Conservation (phyloP, 2,888 invertebrate genomes). For the Cryptocheilus praepositus region DNA sequence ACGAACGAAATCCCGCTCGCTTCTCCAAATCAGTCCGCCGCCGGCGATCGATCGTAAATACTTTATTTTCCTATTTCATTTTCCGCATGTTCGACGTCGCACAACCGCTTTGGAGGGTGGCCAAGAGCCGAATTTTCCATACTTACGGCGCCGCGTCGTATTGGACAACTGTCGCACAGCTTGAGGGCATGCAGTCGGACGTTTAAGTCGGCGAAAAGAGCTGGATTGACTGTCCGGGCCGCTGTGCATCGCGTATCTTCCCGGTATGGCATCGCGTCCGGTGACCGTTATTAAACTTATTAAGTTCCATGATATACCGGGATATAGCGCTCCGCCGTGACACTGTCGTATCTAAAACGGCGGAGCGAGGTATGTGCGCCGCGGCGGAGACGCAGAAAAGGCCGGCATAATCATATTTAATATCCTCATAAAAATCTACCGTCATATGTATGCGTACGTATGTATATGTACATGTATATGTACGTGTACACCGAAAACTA, state of each 20-base stretch:
- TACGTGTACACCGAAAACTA: neutral
- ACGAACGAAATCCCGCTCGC: conserved; percentile 1
- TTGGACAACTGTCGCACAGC: conserved; percentile 1
- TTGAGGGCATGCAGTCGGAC: neutral
- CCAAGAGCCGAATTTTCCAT: neutral
- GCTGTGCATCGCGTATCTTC: no score
- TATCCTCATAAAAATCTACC: conserved; percentile 62
- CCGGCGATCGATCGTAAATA: neutral
- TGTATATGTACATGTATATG: neutral
- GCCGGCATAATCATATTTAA: conserved; percentile 63
- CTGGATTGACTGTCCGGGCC: neutral
- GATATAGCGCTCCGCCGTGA: neutral
- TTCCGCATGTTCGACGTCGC: neutral
- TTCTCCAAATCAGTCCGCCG: neutral
- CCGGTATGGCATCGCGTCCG: neutral
- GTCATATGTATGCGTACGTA: conserved; percentile 36
- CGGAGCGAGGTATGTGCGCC: conserved; percentile 3
- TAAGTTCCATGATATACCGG: neutral
- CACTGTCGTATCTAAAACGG: neutral
- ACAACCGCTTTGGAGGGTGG: neutral
- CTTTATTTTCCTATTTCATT: conserved; percentile 2
- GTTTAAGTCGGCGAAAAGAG: neutral
- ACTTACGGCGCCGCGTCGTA: neutral
- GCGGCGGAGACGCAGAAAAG: conserved; percentile 41
- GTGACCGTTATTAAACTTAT: neutral